Conservation (phyloP, 2,888 invertebrate species). For the Seira sanloemensis region DNA sequence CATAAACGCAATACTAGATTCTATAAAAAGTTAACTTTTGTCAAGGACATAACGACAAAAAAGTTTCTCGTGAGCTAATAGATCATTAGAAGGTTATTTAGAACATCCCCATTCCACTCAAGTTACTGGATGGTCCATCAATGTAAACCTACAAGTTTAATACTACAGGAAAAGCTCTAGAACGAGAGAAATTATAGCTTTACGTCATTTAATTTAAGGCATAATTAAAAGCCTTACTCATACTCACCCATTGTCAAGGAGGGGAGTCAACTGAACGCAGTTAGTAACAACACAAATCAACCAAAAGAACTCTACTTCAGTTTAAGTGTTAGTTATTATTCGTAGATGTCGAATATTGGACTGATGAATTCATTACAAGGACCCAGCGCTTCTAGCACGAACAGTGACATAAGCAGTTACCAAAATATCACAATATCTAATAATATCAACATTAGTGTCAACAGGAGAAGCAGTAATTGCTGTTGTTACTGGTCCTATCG, state of each 20-base stretch:
- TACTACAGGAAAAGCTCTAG: not conserved
- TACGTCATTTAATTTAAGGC: not conserved
- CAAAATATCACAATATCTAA: not conserved
- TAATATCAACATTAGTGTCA: not conserved
- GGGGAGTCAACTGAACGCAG: no score
- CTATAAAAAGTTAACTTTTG: not conserved
- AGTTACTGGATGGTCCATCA: not conserved
- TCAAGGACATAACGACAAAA: constrained; percentile 55
- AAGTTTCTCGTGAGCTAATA: not conserved
- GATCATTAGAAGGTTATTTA: constrained; percentile 9
- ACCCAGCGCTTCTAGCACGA: constrained; percentile 13
- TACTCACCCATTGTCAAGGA: not conserved
- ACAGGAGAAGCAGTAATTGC: not conserved
- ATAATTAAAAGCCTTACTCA: not conserved
- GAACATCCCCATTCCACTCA: not conserved
- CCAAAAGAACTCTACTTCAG: no score
- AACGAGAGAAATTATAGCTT: not conserved
- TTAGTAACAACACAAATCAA: no score
- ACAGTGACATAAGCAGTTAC: not conserved
- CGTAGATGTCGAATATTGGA: no score
- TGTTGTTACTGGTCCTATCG: constrained; percentile 38
- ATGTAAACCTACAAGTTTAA: no score
- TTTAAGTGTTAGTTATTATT: no score
- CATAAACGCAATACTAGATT: not conserved
- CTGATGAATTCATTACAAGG: constrained; percentile 34